Conservation (phyloP, 2,797 vertebrate genomes). For the Australoheros facetus region DNA sequence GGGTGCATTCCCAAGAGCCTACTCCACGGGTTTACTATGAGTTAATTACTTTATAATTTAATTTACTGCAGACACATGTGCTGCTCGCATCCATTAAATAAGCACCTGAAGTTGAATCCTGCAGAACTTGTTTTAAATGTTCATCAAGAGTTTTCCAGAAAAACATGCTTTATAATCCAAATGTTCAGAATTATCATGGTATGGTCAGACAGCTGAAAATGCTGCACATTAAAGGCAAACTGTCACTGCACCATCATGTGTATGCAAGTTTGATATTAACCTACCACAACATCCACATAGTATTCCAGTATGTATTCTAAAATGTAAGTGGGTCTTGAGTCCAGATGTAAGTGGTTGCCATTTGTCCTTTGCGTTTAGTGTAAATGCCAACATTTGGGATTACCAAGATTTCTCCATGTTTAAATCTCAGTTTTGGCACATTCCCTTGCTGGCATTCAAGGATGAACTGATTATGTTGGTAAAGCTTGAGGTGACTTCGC, state of each 20-base stretch:
- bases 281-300: not conserved
- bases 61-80: not conserved
- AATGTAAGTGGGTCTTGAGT: not conserved
- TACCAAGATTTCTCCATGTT: not conserved
- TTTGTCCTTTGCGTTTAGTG: no score
- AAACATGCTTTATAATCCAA: no score
- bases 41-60: not conserved
- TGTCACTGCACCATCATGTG: not conserved
- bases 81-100: not conserved
- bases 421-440: not conserved
- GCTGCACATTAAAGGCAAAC: no score
- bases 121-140: not conserved
- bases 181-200: no score
- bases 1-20: not conserved
- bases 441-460: not conserved
- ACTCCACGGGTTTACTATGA: not conserved
- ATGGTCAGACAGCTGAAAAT: no score
- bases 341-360: not conserved
- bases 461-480: not conserved
- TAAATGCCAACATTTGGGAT: not conserved
- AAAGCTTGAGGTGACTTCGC: not conserved
- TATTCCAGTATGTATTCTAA: no score
- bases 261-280: not conserved
- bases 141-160: not conserved
- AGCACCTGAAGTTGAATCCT: not conserved